A percentile compares a stretch with the other conserved stretches of the same genome.
These are phyloP conservation scores for Aphidius gifuensis DNA, from an alignment of 1,140 invertebrate genomes.

Conservation along the genomic window DNA sequence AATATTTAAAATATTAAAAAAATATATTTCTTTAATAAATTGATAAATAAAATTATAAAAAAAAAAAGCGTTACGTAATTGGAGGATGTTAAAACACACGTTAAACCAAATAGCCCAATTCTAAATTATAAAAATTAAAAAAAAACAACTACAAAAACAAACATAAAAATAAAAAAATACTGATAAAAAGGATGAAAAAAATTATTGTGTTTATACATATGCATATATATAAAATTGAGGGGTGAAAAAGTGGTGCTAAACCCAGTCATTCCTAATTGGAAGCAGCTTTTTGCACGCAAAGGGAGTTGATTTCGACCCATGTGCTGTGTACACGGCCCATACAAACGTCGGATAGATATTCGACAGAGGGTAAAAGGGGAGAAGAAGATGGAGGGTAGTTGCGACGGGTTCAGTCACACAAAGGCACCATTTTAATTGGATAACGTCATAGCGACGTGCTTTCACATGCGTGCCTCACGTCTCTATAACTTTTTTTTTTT, in stretches of 20 bases:
- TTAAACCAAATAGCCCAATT: too few species aligned
- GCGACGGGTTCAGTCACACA: constrained; percentile 47
- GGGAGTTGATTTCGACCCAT: constrained; percentile 41
- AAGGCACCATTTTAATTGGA: constrained; percentile 53
- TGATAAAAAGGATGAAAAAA: not conserved
- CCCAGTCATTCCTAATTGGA: constrained; percentile 42
- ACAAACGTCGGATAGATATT: constrained; percentile 11
- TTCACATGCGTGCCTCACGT: constrained; percentile 44
- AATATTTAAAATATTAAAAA: too few species aligned
- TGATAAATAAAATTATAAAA: too few species aligned
- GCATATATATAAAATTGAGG: constrained; percentile 15
- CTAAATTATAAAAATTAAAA: constrained; percentile 2
- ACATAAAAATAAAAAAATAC: not conserved
- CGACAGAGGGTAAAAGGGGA: constrained; percentile 1
- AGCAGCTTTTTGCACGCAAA: constrained; percentile 41
- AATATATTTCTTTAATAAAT: too few species aligned
- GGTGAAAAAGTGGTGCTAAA: constrained; percentile 19
- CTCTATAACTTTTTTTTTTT: constrained; percentile 27
- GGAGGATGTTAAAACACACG: too few species aligned
- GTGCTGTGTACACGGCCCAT: constrained; percentile 23
- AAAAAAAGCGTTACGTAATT: too few species aligned
- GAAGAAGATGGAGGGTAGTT: constrained; percentile 29
- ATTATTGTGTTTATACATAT: not conserved
- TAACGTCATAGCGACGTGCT: constrained; percentile 49
- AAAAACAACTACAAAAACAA: not conserved